phyloP scores from a whole-genome alignment of 2,888 invertebrate genomes.

The Heliconius aoede region DNA sequence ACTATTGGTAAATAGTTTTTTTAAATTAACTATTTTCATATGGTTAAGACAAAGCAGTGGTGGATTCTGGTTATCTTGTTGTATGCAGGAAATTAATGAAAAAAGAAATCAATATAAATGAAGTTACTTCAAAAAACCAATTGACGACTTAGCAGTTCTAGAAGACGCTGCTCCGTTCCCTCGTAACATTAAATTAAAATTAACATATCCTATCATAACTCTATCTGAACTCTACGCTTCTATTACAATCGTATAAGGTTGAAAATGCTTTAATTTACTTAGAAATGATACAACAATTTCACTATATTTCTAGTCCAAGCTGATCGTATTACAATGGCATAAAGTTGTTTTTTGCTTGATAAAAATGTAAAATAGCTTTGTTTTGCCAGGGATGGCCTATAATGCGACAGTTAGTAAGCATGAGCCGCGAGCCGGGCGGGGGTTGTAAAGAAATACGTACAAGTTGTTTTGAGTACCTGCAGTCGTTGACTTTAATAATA shows the following conservation, averaged over 20 bases:
- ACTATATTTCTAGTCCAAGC: constrained; percentile 50
- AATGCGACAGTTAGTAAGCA: constrained; percentile 84
- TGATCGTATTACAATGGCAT: constrained; percentile 52
- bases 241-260: constrained; percentile 58
- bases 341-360: constrained; percentile 59
- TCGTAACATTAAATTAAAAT: constrained; percentile 78
- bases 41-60: too few species aligned
- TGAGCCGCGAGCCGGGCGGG: constrained; percentile 72
- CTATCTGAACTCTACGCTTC: constrained; percentile 56
- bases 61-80: not conserved
- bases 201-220: constrained; percentile 67
- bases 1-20: too few species aligned
- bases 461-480: constrained; percentile 68
- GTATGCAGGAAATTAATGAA: not conserved
- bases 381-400: constrained; percentile 74
- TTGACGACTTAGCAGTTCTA: constrained; percentile 45
- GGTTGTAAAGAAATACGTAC: constrained; percentile 76
- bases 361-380: constrained; percentile 56
- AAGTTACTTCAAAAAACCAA: constrained; percentile 33
- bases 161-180: constrained; percentile 50
- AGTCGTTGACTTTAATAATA: constrained; percentile 73
- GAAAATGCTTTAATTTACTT: constrained; percentile 50
- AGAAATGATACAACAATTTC: constrained; percentile 54
- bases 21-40: too few species aligned
- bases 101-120: not conserved